Percentiles rank a stretch among this genome's conserved stretches.
These are phyloP conservation scores for Anisognathus igniventris DNA, from an alignment of 2,797 vertebrate genomes.

Conservation along the genomic window DNA sequence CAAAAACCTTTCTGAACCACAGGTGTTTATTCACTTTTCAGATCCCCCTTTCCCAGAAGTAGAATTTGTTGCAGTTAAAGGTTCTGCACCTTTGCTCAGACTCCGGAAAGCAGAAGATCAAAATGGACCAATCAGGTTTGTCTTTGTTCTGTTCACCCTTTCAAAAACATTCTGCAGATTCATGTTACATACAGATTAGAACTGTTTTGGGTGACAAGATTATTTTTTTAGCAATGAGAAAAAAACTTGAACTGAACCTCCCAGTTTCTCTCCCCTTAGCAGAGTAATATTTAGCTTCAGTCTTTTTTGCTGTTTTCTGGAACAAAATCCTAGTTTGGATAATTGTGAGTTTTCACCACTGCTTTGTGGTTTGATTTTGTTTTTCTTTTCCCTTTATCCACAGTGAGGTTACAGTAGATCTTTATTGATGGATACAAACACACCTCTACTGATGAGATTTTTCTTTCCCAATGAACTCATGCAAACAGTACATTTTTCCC, in stretches of 20 bases:
- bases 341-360: background rate
- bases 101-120: slow-evolving; percentile 76
- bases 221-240: background rate
- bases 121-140: slow-evolving; percentile 88
- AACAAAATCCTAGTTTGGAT: background rate
- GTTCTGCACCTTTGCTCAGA: slow-evolving; percentile 75
- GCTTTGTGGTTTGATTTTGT: background rate
- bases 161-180: background rate
- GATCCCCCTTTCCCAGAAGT: slow-evolving; percentile 81
- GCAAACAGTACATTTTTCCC: background rate
- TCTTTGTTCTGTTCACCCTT: background rate
- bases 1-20: background rate
- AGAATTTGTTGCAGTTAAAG: slow-evolving; percentile 76
- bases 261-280: background rate
- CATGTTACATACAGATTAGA: background rate
- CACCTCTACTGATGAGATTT: background rate
- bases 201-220: background rate
- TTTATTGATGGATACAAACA: background rate
- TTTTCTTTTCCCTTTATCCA: background rate
- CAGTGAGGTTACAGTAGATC: background rate
- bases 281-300: background rate
- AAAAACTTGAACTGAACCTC: background rate
- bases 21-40: slow-evolving; percentile 57
- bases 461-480: background rate
- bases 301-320: background rate